These are phyloP conservation scores for Spodoptera picta DNA, from an alignment of 2,888 invertebrate genomes.

Conservation along the genomic window DNA sequence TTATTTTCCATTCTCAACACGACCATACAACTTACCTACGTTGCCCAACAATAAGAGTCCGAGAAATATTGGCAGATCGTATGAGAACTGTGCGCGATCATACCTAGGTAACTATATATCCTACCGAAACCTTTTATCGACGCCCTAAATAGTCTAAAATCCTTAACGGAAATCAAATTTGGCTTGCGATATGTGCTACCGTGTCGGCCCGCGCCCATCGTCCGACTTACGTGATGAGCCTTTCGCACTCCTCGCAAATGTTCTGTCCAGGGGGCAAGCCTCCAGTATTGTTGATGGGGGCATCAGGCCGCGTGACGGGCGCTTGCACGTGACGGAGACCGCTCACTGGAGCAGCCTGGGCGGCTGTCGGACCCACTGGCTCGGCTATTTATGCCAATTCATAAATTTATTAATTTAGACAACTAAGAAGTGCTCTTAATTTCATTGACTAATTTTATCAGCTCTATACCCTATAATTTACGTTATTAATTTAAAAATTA, in stretches of 20 bases:
- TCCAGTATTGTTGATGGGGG: conserved; percentile 90
- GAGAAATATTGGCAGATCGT: conserved; percentile 18
- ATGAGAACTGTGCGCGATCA: conserved; percentile 8
- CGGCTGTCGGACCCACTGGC: conserved; percentile 59
- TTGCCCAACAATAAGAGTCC: conserved; percentile 13
- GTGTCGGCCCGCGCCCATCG: conserved; percentile 90
- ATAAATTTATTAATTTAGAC: conserved; percentile 56
- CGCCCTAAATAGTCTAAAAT: conserved; percentile 23
- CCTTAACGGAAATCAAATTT: conserved; percentile 56
- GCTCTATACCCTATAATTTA: neutral
- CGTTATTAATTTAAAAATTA: neutral
- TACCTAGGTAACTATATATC: conserved; percentile 1
- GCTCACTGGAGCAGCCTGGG: conserved; percentile 80
- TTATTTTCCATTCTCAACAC: conserved; percentile 70
- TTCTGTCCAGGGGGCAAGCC: conserved; percentile 96
- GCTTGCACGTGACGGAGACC: conserved; percentile 93
- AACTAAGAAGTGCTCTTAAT: neutral
- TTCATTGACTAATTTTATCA: too few relatives aligned
- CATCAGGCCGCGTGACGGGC: conserved; percentile 91
- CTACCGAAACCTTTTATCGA: conserved; percentile 8
- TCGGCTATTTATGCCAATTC: conserved; percentile 77
- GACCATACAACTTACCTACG: conserved; percentile 36
- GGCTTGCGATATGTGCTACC: conserved; percentile 87
- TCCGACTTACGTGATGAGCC: conserved; percentile 98
- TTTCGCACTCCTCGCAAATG: conserved; percentile 98